Evolutionary conservation across 2,888 invertebrate species (phyloP), one percentile per base, ranked within the genome.

Genomic region (Coenonympha glycerion): DNA sequence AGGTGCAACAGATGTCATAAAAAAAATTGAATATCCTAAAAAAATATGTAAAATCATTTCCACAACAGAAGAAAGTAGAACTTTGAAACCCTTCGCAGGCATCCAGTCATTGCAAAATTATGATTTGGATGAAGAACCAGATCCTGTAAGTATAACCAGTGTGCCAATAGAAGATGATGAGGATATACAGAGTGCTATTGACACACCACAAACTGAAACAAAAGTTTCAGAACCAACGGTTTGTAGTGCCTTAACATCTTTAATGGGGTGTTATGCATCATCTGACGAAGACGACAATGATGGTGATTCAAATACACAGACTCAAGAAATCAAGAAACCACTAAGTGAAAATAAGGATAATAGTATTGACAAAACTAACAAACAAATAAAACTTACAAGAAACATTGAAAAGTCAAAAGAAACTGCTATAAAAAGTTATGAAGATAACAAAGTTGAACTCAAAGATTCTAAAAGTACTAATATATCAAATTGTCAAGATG

Each of bases 261-360:
- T 91, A 18, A 89, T 91, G 63, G 84, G 85, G 61, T 86, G 89
- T 48, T 91, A 91, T 77, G 84, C 74, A 39, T 85, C 87, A 50
- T 88, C 89, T 52, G 89, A 88, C 66, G 88, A 89, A 47, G 78
- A 87, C 66, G 88, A 89, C 47, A 77, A 87, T 53, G 52, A 48
- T 33, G 61, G 53, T 49, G 16, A 56, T 46, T 49, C 9, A 6
- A 45, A 16, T n/a, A 36, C 6, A 44, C 33, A 34, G 18, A 19
- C 30, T 11, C 6, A 49, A 49, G 64, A 55, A 33, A 44, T n/a
- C 57, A 50, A 42, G 16, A 37, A 28, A 11, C 13, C 33, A 46
- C 19, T 36, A 37, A 53, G 36, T 49, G 50, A 51, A 60, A 39
- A 16, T 31, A 22, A 46, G 3, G 6, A 5, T 30, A 37, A 19